Evolutionary conservation across 2,113 vertebrate species (phyloP).

Genomic region (Erpornis zantholeuca): DNA sequence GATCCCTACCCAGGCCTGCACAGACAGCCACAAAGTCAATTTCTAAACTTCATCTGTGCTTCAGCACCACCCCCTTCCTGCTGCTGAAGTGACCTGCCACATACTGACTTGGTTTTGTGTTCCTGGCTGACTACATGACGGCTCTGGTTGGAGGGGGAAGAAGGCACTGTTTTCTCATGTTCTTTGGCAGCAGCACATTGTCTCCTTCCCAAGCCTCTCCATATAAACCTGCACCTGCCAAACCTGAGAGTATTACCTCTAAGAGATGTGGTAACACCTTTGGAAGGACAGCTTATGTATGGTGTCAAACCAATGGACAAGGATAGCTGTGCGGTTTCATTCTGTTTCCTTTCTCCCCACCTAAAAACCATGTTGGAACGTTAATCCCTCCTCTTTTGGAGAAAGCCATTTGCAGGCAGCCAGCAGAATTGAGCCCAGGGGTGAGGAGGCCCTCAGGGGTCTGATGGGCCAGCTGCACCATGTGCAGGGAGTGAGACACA

Average conservation of each 20-base stretch:
- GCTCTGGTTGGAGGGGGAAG: not conserved
- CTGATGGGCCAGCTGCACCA: not conserved
- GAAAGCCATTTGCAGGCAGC: not conserved
- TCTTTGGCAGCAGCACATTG: not conserved
- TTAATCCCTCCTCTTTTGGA: not conserved
- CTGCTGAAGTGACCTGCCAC: fast-evolving
- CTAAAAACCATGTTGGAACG: not conserved
- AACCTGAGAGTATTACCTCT: not conserved
- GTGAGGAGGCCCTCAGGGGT: fast-evolving
- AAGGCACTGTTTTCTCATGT: not conserved
- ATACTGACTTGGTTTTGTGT: not conserved
- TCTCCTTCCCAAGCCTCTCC: not conserved
- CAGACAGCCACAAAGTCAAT: not conserved
- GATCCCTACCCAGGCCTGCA: not conserved
- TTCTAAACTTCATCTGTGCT: not conserved
- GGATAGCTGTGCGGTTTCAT: not conserved
- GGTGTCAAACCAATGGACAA: not conserved
- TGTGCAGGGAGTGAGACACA: fast-evolving
- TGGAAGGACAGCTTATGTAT: not conserved
- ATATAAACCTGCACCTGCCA: not conserved
- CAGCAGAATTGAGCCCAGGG: not conserved
- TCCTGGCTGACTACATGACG: not conserved
- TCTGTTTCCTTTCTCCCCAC: not conserved
- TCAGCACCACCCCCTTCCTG: not conserved
- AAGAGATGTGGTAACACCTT: not conserved